Conservation (phyloP, 1,140 invertebrate genomes). For the Cyclargus thomasi region DNA sequence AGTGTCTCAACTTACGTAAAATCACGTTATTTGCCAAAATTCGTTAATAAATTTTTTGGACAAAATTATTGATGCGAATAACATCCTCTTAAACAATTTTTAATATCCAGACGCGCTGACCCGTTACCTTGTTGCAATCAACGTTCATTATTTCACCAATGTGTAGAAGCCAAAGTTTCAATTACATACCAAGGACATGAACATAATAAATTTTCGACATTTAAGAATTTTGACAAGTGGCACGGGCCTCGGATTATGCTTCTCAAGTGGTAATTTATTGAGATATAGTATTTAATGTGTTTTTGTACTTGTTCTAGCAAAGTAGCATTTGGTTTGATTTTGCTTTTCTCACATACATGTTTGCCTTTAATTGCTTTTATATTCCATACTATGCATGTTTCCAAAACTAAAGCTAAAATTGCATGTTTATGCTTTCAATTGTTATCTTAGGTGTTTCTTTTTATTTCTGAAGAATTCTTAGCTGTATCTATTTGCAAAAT, state of each 20-base stretch:
- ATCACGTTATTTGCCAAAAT: not conserved
- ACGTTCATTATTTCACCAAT: constrained; percentile 37
- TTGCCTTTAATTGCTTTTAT: no score
- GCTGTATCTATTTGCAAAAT: no score
- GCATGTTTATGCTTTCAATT: no score
- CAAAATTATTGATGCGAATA: constrained; percentile 40
- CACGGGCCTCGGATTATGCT: constrained; percentile 59
- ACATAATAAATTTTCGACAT: constrained; percentile 63
- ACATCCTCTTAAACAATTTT: constrained; percentile 22
- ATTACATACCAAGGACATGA: constrained; percentile 70
- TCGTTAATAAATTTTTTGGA: constrained; percentile 17
- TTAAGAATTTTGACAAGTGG: constrained; percentile 61
- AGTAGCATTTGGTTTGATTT: not conserved
- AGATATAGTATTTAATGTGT: not conserved
- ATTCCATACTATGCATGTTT: no score
- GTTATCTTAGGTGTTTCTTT: no score
- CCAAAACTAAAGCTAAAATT: no score
- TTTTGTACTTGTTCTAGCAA: not conserved
- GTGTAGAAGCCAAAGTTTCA: constrained; percentile 51
- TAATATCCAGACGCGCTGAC: constrained; percentile 20
- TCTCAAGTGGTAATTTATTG: constrained; percentile 50
- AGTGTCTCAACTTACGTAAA: no score
- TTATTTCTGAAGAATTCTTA: no score
- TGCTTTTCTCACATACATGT: not conserved
- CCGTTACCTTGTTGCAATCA: constrained; percentile 26